phyloP scores from a whole-genome alignment of 2,888 invertebrate species.

The Melitaea athalia region DNA sequence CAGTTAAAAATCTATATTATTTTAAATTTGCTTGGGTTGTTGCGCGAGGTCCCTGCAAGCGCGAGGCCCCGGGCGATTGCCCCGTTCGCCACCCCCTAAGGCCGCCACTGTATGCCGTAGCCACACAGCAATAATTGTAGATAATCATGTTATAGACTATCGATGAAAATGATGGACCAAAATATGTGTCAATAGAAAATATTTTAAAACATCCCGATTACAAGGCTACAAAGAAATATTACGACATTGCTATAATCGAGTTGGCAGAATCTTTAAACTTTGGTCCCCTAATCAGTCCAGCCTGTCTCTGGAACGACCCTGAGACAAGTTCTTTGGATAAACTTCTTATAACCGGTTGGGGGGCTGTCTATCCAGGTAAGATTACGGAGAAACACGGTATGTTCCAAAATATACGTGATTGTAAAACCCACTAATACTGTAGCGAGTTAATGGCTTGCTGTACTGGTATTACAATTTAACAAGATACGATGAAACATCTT shows the following conservation, averaged over 20 bases:
- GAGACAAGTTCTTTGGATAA: constrained; percentile 8
- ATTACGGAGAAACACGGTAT: background rate
- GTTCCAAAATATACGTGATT: background rate
- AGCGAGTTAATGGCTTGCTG: no score
- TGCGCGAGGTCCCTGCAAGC: no score
- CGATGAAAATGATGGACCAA: background rate
- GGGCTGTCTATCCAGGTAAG: constrained; percentile 7
- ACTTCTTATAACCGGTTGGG: constrained; percentile 9
- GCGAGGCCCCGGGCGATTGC: no score
- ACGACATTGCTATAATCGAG: constrained; percentile 17
- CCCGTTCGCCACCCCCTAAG: no score
- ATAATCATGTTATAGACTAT: no score
- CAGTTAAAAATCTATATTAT: no score
- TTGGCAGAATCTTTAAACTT: background rate
- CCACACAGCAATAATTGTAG: no score
- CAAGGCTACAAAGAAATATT: background rate
- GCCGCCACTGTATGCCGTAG: no score
- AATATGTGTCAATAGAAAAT: constrained; percentile 6
- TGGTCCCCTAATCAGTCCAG: constrained; percentile 11
- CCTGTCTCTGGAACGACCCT: constrained; percentile 10
- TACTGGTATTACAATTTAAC: no score
- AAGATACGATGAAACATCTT: no score
- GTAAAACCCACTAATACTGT: no score
- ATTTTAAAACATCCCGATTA: constrained; percentile 17
- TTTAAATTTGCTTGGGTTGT: no score